phyloP scores from a whole-genome alignment of 1,140 invertebrate genomes.

The Drosophila suzukii region DNA sequence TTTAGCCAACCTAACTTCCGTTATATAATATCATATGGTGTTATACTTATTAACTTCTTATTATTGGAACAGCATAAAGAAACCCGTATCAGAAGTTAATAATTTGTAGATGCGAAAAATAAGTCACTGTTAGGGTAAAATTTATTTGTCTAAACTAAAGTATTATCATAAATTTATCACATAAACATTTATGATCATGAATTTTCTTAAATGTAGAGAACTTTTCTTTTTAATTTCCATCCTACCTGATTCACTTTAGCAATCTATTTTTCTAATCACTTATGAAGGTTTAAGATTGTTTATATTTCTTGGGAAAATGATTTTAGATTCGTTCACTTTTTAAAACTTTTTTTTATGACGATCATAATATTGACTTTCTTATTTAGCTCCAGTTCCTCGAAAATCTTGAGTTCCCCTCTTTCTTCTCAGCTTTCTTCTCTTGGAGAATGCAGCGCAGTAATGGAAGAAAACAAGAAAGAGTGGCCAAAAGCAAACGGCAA shows the following conservation, averaged over 20 bases:
- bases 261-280: no score
- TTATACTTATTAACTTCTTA: background rate
- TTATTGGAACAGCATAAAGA: background rate
- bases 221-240: no score
- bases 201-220: no score
- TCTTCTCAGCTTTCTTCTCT: no score
- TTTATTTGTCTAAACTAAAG: background rate
- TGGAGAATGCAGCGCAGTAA: conserved; percentile 18
- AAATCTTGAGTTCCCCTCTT: background rate
- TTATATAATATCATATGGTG: no score
- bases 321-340: background rate
- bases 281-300: no score
- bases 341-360: background rate
- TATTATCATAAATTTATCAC: no score
- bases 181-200: no score
- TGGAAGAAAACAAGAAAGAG: conserved; percentile 22
- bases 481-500: conserved; percentile 19
- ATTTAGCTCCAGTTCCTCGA: background rate
- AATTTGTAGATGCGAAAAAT: background rate
- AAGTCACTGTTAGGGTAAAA: background rate
- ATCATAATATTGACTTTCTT: background rate
- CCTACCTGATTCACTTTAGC: no score
- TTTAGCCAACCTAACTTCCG: background rate
- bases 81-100: background rate
- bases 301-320: no score